A percentile compares a stretch with the other conserved stretches of the same genome.
Conservation (phyloP, 2,888 invertebrate genomes). For the Heteromyza rotundicornis region DNA sequence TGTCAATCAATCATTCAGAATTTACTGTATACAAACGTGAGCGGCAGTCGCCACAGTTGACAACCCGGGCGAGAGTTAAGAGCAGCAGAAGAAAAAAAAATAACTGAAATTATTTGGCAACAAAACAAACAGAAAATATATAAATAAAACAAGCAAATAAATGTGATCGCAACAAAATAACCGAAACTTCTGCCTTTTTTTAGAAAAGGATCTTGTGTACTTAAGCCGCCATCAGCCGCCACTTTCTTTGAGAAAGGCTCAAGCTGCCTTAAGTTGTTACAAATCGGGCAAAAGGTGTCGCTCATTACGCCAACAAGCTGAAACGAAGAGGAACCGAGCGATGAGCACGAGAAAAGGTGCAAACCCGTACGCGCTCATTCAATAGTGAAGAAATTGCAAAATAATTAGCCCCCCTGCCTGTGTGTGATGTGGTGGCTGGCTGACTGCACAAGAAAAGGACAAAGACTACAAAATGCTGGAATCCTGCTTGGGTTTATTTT, state of each 20-base stretch:
- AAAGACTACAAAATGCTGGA: not conserved
- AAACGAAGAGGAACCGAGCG: not conserved
- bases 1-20: slow-evolving; percentile 2
- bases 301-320: not conserved
- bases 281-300: not conserved
- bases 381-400: slow-evolving; percentile 1
- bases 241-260: not conserved
- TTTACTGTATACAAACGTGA: slow-evolving; percentile 2
- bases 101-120: not conserved
- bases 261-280: not conserved
- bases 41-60: too few relatives aligned
- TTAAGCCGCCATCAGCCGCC: not conserved
- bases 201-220: not conserved
- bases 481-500: not conserved
- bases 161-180: not conserved
- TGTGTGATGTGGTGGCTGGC: too few relatives aligned
- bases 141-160: not conserved
- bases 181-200: not conserved
- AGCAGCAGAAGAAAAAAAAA: too few relatives aligned
- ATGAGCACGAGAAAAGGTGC: not conserved
- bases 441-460: too few relatives aligned
- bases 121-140: not conserved
- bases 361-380: not conserved
- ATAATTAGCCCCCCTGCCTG: too few relatives aligned
- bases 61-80: too few relatives aligned